Percentiles rank a stretch among this genome's conserved stretches.
These are phyloP conservation scores for Turnix velox DNA, from an alignment of 2,113 vertebrate species.

Conservation along the genomic window DNA sequence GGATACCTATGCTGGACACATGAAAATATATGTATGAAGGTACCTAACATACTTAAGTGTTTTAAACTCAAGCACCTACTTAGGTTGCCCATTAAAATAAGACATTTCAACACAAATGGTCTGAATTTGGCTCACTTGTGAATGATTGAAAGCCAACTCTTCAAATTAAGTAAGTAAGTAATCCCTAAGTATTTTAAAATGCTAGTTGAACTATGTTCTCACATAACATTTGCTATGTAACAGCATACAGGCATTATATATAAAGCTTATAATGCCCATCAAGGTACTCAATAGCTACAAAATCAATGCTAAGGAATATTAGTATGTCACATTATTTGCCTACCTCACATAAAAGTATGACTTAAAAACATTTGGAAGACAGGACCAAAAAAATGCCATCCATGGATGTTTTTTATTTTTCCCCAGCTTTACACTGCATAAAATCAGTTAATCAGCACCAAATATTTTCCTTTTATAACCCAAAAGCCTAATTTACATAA, in stretches of 20 bases:
- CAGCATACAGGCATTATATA: background rate
- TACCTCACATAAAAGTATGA: background rate
- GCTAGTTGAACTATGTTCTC: background rate
- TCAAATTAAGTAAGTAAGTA: background rate
- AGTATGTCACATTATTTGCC: background rate
- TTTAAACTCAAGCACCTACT: background rate
- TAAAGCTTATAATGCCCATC: background rate
- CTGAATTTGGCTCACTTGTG: background rate
- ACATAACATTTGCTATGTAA: background rate
- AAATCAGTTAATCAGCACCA: background rate
- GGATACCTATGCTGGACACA: background rate
- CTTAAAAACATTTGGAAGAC: background rate
- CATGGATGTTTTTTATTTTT: background rate
- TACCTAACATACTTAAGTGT: background rate
- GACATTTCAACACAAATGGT: background rate
- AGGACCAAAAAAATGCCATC: background rate
- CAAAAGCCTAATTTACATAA: background rate
- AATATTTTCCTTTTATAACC: constrained; percentile 14
- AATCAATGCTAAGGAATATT: background rate
- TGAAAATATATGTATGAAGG: background rate
- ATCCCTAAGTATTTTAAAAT: background rate
- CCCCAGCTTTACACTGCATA: background rate
- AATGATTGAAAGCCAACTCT: background rate
- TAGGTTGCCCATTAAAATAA: background rate
- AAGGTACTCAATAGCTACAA: background rate